These are phyloP conservation scores for Apomyelois bistriatella DNA, from an alignment of 2,888 invertebrate species.

Conservation along the genomic window DNA sequence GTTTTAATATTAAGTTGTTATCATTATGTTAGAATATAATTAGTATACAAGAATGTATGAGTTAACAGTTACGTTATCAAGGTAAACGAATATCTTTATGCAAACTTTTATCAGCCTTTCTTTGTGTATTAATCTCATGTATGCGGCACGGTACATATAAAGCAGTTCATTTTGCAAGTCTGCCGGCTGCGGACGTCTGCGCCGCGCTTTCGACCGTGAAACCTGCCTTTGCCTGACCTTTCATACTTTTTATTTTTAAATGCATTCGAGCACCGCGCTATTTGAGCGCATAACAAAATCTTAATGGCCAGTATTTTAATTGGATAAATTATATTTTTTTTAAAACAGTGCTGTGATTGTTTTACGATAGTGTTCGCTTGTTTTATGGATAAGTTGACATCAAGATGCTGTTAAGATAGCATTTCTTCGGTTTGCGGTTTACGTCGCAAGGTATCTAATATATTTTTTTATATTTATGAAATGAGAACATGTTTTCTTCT, in stretches of 20 bases:
- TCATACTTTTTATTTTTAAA: constrained; percentile 29
- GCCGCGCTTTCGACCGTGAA: constrained; percentile 23
- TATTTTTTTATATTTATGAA: background rate
- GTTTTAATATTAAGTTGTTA: background rate
- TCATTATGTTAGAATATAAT: background rate
- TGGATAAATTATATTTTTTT: constrained; percentile 12
- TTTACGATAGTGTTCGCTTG: constrained; percentile 42
- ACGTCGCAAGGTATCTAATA: background rate
- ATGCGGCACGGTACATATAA: constrained; percentile 25
- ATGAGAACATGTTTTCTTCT: too few relatives aligned
- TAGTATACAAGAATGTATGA: constrained; percentile 4
- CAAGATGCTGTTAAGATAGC: constrained; percentile 53
- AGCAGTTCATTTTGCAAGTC: constrained; percentile 49
- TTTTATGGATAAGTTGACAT: constrained; percentile 55
- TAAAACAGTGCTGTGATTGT: constrained; percentile 21
- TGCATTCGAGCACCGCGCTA: constrained; percentile 19
- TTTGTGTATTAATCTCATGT: constrained; percentile 11
- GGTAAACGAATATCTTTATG: constrained; percentile 22
- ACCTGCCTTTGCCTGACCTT: constrained; percentile 28
- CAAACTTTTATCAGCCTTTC: constrained; percentile 11
- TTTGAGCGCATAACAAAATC: constrained; percentile 4
- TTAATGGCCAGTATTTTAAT: constrained; percentile 1
- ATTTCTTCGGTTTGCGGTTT: constrained; percentile 58
- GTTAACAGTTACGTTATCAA: constrained; percentile 10
- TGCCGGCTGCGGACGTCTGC: constrained; percentile 46